Percentiles rank a stretch among this genome's conserved stretches.
Conservation (phyloP, 2,888 invertebrate species). For the Sturmia bella region DNA sequence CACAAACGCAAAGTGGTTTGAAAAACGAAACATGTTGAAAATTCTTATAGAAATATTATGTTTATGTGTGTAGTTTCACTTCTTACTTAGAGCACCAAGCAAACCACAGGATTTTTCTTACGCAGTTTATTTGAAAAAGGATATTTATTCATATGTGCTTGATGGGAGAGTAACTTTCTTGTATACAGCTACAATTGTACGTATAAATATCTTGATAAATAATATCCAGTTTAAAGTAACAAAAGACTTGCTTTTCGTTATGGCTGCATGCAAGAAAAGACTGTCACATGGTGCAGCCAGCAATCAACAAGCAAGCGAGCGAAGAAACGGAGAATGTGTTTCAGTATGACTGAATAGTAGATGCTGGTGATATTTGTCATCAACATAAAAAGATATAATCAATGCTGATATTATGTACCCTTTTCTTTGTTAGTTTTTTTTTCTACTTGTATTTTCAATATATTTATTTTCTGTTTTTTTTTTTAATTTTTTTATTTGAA, state of each 20-base stretch:
- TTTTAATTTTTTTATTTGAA: constrained; percentile 23
- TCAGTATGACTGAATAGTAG: constrained; percentile 53
- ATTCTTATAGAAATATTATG: constrained; percentile 64
- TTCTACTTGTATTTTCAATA: constrained; percentile 35
- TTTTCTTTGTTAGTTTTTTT: constrained; percentile 30
- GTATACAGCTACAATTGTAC: constrained; percentile 30
- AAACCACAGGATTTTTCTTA: constrained; percentile 61
- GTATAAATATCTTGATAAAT: constrained; percentile 60
- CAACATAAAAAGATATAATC: constrained; percentile 65
- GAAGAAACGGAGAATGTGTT: constrained; percentile 21
- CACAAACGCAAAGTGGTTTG: constrained; percentile 9
- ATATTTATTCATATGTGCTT: constrained; percentile 30
- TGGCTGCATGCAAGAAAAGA: constrained; percentile 47
- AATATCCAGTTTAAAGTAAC: constrained; percentile 61
- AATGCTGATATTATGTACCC: constrained; percentile 48
- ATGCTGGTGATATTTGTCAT: constrained; percentile 69
- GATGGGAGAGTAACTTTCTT: background rate
- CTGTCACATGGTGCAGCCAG: constrained; percentile 19
- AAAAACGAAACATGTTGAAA: constrained; percentile 7
- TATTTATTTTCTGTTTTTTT: constrained; percentile 57
- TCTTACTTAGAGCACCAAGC: constrained; percentile 29
- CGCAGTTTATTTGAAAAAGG: constrained; percentile 16
- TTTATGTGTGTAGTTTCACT: constrained; percentile 45
- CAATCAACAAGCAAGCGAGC: constrained; percentile 13
- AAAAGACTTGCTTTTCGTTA: constrained; percentile 59